These are phyloP conservation scores for Macropus fuliginosus DNA, from an alignment of 2,797 vertebrate species.

Conservation along the genomic window DNA sequence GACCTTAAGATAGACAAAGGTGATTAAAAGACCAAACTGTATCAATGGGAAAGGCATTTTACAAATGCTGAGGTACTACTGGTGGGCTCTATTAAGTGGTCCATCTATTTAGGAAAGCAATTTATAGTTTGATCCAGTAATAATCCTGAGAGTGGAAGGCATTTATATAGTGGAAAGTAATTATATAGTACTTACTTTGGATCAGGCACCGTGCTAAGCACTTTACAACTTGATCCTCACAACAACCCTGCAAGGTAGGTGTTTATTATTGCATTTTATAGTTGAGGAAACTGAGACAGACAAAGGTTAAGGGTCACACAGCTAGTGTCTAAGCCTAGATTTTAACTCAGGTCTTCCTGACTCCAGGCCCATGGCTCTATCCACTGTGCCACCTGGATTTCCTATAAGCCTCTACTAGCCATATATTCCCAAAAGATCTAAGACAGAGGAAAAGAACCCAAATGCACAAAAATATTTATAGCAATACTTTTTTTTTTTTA, in stretches of 20 bases:
- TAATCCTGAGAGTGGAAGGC: background rate
- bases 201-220: background rate
- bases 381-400: background rate
- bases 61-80: background rate
- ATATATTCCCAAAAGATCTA: background rate
- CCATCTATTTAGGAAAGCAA: background rate
- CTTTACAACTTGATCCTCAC: background rate
- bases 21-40: background rate
- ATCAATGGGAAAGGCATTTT: slow-evolving; percentile 17
- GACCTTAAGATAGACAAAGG: background rate
- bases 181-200: background rate
- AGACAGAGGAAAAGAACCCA: background rate
- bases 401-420: background rate
- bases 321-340: background rate
- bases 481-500: background rate
- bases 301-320: background rate
- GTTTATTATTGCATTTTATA: background rate
- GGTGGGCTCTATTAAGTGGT: background rate
- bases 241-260: background rate
- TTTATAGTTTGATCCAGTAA: background rate
- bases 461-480: background rate
- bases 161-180: background rate
- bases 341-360: background rate
- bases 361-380: background rate
- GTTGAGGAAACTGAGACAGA: background rate